Conservation (phyloP, 2,888 invertebrate species). For the Sinodicranocentrus sp. region DNA sequence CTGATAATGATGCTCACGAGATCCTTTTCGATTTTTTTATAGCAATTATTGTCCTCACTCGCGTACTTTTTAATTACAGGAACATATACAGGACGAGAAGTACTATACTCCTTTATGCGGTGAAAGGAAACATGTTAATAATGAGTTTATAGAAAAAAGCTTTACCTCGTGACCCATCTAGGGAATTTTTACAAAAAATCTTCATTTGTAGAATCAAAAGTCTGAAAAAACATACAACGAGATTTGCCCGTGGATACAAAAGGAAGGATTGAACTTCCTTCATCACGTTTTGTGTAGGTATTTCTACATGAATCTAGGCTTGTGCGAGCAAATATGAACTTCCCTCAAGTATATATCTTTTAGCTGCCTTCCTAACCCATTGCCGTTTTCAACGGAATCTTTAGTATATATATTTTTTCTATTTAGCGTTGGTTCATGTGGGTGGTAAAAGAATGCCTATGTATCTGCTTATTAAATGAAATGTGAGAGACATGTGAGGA, state of each 20-base stretch:
- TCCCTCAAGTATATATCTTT: neutral
- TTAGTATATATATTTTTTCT: neutral
- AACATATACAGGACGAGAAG: neutral
- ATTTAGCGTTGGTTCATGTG: too few species aligned
- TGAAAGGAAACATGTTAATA: neutral
- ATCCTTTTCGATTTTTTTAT: neutral
- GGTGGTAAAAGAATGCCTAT: too few species aligned
- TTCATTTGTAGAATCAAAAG: neutral
- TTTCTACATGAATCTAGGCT: neutral
- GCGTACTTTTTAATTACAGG: neutral
- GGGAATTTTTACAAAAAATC: neutral
- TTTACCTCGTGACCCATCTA: slow-evolving; percentile 29
- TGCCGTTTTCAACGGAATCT: slow-evolving; percentile 26
- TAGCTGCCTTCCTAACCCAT: slow-evolving; percentile 40
- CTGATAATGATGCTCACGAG: neutral
- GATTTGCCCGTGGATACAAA: slow-evolving; percentile 4
- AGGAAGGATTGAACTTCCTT: slow-evolving; percentile 18
- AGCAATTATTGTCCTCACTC: slow-evolving; percentile 8
- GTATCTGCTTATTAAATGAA: too few species aligned
- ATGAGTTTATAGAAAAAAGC: slow-evolving; percentile 3
- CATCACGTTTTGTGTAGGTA: neutral
- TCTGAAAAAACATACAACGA: neutral
- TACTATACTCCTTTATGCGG: neutral
- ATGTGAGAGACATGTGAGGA: too few species aligned
- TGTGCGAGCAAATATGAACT: neutral